Evolutionary conservation across 1,140 invertebrate genomes (phyloP), one percentile per base, ranked within the genome.

Genomic region (Eurytemora carolleeae): DNA sequence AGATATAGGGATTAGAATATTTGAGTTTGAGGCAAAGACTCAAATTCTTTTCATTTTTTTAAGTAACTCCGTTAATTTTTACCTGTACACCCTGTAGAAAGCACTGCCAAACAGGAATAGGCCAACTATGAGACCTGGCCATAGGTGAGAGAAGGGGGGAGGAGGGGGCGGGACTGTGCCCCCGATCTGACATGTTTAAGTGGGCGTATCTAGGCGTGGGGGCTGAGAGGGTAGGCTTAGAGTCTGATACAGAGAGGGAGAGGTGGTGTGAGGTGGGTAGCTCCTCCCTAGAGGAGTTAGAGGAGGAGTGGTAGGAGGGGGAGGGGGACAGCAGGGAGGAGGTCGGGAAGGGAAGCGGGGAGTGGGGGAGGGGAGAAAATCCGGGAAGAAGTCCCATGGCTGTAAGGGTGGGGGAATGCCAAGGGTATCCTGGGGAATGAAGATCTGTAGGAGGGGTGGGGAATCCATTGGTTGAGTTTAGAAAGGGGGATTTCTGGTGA

Each of bases 371-470:
- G 12, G 53, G 52, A 18, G 20, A 24, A 24, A 62, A 62, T 20
- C 53, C 19, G 16, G 60, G 20, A 22, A 56, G 20, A 17, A 55
- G 60, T n/a, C 52, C 3, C 21, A 22, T 18, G 52, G 3, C 44
- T n/a, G 31, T 24, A 12, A 44, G 31, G 7, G 31, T 44, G 7
- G 31, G 31, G 7, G 31, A 44, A n/a, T 7, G 7, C 60, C 60
- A 62, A 16, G 53, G 44, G 25, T 55, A 62, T n/a, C 31, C 31
- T n/a, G 60, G 60, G 12, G 60, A 62, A 2, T 22, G 2, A 3
- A 62, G 22, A 19, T 62, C 60, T 22, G 60, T 62, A 7, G 60
- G 60, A 2, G 60, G 60, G 1, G 60, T 62, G 1, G 60, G 60
- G 24, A 58, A 62, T 15, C 60, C 60, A 18, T 56, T 56, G 2